Base-by-base conservation (phyloP, 2,113 vertebrate species). In the Phodopus roborovskii region DNA sequence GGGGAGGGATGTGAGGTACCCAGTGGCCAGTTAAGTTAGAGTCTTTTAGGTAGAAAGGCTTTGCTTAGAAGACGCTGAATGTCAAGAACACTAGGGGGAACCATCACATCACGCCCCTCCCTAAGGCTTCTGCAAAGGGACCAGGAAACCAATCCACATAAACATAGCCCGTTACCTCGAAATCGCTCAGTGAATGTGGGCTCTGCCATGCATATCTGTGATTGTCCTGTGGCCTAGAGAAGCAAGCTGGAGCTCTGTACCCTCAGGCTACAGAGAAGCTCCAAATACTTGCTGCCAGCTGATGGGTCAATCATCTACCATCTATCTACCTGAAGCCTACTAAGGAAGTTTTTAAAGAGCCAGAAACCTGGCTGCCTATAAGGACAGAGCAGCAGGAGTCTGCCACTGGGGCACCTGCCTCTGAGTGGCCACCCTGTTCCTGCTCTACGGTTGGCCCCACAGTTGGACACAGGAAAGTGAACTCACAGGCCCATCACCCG, bases 11-110 rank as follows among this genome's bases (percentile, higher is more conserved):
- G 53, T 68, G 87, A 28, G 11, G 75, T 88, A 92, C 90, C 88
- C 91, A 97, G 74, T 64, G 71, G 84, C 84, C 58, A 58, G 90
- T 92, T 60, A 95, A 94, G 79, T 90, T 56, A 81, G 39, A 75
- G 89, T 95, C 75, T 85, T 74, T 94, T 88, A 78, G 15, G 33
- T 88, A 92, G 53, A 94, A 91, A 94, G 26, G 77, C 42, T 85
- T 95, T 36, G 53, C 53, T 92, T 88, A 81, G 90, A 48, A 90
- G 92, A 91, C 74, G 48, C 28, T 68, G 42, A 92, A 91, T 82
- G 58, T 45, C 75, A 94, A 85, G 45, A 93, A 88, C 39, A 6
- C 56, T 74, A n/a, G n/a, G 6, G 77, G 28, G 28, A 58, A 90
- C 58, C 58, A 91, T 88, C n/a, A 0, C 2, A 62, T 33, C 42